Conservation (phyloP, 2,888 invertebrate genomes). For the Oscheius sp. region DNA sequence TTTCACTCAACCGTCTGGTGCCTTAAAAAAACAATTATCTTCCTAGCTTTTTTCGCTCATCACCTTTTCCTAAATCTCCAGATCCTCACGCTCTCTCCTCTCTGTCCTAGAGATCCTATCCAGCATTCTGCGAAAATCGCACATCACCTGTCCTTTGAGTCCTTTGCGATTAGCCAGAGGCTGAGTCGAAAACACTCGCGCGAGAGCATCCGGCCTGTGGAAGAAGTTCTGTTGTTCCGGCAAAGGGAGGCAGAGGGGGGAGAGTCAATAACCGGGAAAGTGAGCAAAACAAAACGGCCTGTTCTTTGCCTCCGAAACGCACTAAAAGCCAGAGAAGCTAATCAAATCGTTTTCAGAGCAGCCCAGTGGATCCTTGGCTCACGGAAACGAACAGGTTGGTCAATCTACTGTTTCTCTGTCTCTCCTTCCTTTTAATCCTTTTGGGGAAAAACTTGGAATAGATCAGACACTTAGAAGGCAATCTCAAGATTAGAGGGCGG, state of each 20-base stretch:
- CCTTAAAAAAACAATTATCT: too few species aligned
- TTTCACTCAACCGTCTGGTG: too few species aligned
- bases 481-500: too few species aligned
- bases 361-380: slow-evolving; percentile 5
- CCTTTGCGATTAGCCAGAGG: too few species aligned
- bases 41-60: too few species aligned
- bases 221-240: too few species aligned
- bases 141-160: too few species aligned
- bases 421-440: neutral
- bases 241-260: neutral
- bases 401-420: neutral
- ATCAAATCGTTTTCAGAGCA: slow-evolving; percentile 28
- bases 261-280: slow-evolving; percentile 2
- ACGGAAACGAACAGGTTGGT: slow-evolving; percentile 10
- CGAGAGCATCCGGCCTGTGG: neutral
- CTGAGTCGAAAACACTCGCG: neutral
- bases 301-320: slow-evolving; percentile 1
- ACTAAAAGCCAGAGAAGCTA: neutral
- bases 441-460: too few species aligned
- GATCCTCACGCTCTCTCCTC: neutral
- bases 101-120: neutral
- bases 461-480: too few species aligned
- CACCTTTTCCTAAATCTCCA: too few species aligned
- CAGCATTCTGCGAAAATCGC: neutral
- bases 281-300: slow-evolving; percentile 12